Evolutionary conservation across 2,113 vertebrate genomes (phyloP), one percentile per base, ranked within the genome.

Genomic region (Paramormyrops kingsleyae): DNA sequence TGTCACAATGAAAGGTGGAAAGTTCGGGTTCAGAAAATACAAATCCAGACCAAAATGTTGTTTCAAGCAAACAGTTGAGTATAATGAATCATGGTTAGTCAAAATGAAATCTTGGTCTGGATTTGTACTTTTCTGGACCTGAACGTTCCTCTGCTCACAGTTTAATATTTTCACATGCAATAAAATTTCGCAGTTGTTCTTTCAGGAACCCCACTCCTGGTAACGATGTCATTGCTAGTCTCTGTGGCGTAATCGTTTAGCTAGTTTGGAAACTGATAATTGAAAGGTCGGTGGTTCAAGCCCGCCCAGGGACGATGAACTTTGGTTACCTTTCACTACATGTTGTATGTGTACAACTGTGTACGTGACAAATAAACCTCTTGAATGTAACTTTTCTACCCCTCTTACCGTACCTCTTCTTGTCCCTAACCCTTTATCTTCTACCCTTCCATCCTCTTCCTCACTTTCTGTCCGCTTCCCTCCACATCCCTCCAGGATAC

Each of bases 401-500:
- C 12, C 17, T 85, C 83, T 49, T n/a, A 5, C 6, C 5, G 0
- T 21, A 13, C 27, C n/a, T 24, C 12, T 31, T 87, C 39, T 87
- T 39, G 13, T 87, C 50, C 50, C 5, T 8, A 44, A 84, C 42
- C 83, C 44, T 12, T 47, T 10, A 47, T 1, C 2, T 84, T 47
- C 19, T 24, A 84, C 42, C 42, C 27, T 56, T 53, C 44, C 46
- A 59, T 4, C 44, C 21, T 35, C 13, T n/a, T 35, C 90, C 52
- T 50, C n/a, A 87, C 27, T 46, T 77, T 90, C 87, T n/a, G 13
- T 2, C 9, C 10, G 4, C 39, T 24, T 31, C 27, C 66, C 66
- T 74, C 12, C 52, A 47, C 31, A 19, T 62, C 27, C 62, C 15
- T 39, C 1, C 87, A 98, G 97, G 95, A 98, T 98, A 92, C 95